Evolutionary conservation across 2,888 invertebrate genomes (phyloP).

Genomic region (Peribatodes rhomboidaria): DNA sequence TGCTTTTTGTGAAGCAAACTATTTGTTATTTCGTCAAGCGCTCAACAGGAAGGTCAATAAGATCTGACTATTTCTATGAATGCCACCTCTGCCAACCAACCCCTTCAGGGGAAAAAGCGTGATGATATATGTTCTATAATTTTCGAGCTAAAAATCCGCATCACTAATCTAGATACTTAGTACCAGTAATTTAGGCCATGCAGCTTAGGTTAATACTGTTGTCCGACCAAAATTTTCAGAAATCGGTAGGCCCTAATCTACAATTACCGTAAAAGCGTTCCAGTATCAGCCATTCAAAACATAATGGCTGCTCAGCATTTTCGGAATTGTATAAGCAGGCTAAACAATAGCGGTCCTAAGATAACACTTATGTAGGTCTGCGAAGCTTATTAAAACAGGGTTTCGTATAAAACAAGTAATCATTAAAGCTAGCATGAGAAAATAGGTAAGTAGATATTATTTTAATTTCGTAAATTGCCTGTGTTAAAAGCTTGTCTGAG

Average conservation of each 20-base stretch:
- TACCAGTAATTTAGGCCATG: not conserved
- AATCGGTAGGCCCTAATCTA: slow-evolving; percentile 18
- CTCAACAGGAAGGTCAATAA: no score
- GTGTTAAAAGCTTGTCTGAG: not conserved
- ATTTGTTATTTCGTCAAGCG: no score
- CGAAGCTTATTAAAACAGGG: slow-evolving; percentile 26
- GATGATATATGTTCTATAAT: no score
- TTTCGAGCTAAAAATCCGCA: no score
- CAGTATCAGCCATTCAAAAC: slow-evolving; percentile 31
- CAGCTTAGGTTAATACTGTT: not conserved
- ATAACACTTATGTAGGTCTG: slow-evolving; percentile 37
- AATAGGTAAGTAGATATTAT: slow-evolving; percentile 11
- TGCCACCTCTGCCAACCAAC: no score
- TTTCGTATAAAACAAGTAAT: slow-evolving; percentile 22
- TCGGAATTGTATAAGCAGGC: slow-evolving; percentile 29
- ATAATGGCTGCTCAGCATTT: slow-evolving; percentile 28
- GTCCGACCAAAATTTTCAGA: not conserved
- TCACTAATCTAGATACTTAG: not conserved
- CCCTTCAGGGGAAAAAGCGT: no score
- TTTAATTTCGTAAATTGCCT: slow-evolving; percentile 7
- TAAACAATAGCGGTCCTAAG: slow-evolving; percentile 37
- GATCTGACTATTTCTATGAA: no score
- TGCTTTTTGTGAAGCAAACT: no score
- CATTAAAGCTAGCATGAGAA: slow-evolving; percentile 13
- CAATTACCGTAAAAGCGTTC: slow-evolving; percentile 20